Evolutionary conservation across 2,888 invertebrate species (phyloP).

Genomic region (Heliconius aoede): DNA sequence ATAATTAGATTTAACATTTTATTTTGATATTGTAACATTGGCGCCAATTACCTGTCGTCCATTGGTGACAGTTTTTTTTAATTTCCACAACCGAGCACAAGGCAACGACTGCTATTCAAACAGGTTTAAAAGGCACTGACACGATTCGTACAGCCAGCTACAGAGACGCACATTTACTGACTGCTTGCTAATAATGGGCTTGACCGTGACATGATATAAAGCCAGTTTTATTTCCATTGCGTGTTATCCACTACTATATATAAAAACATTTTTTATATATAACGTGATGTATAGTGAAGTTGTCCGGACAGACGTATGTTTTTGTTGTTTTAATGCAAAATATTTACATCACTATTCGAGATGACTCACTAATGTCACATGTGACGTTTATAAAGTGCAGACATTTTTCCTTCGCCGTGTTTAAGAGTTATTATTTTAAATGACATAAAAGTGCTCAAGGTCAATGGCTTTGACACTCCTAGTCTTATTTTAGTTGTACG

Average conservation of each 20-base stretch:
- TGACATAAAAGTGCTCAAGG: constrained; percentile 35
- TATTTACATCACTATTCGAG: constrained; percentile 12
- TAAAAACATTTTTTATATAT: background rate
- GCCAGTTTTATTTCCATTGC: constrained; percentile 32
- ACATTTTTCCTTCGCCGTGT: constrained; percentile 6
- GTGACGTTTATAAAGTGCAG: constrained; percentile 19
- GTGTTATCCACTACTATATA: constrained; percentile 48
- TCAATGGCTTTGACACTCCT: constrained; percentile 18
- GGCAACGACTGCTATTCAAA: constrained; percentile 55
- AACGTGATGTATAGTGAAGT: constrained; percentile 2
- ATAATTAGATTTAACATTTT: background rate
- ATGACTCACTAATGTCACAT: constrained; percentile 7
- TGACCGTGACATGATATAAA: constrained; percentile 21
- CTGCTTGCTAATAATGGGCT: constrained; percentile 58
- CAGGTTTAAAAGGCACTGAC: constrained; percentile 58
- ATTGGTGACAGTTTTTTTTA: constrained; percentile 38
- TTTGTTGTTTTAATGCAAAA: constrained; percentile 20
- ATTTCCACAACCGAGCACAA: constrained; percentile 31
- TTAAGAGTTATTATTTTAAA: constrained; percentile 24
- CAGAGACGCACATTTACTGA: constrained; percentile 67
- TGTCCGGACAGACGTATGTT: background rate
- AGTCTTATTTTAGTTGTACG: background rate
- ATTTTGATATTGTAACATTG: background rate
- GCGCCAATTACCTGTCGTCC: constrained; percentile 42
- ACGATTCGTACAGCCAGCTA: constrained; percentile 64